These are phyloP conservation scores for Leucophenga varia DNA, from an alignment of 1,140 invertebrate genomes.

Conservation along the genomic window DNA sequence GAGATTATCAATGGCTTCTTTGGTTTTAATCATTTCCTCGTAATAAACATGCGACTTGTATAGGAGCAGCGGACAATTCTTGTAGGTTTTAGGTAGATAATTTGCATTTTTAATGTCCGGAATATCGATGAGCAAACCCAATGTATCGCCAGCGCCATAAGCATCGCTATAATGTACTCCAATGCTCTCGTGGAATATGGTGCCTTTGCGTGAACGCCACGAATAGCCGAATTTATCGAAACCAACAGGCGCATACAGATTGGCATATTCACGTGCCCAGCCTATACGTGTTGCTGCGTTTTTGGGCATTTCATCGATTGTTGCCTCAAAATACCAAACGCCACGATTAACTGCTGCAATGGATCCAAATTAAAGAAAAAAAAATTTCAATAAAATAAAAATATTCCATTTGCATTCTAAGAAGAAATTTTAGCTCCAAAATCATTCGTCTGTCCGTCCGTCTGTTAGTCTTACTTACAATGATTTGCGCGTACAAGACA, in stretches of 20 bases:
- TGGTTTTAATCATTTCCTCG: conserved; percentile 94
- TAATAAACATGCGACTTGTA: conserved; percentile 98
- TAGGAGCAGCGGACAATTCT: conserved; percentile 85
- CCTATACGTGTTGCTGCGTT: conserved; percentile 89
- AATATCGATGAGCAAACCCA: conserved; percentile 87
- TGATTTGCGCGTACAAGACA: conserved; percentile 95
- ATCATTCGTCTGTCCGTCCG: no score
- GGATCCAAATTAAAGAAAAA: no score
- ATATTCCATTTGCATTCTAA: no score
- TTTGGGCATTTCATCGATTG: conserved; percentile 92
- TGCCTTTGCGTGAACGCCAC: conserved; percentile 85
- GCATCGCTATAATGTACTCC: conserved; percentile 87
- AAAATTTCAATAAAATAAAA: no score
- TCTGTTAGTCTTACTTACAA: conserved; percentile 62
- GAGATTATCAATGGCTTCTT: conserved; percentile 80
- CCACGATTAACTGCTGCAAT: conserved; percentile 78
- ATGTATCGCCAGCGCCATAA: conserved; percentile 89
- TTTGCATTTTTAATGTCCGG: conserved; percentile 65
- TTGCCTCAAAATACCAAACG: conserved; percentile 93
- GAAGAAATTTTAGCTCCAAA: no score
- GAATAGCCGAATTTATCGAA: conserved; percentile 99
- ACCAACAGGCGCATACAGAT: conserved; percentile 87
- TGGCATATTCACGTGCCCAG: conserved; percentile 92
- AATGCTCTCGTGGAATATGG: conserved; percentile 87
- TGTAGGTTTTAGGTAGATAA: conserved; percentile 85